Evolutionary conservation across 1,140 invertebrate genomes (phyloP).

Genomic region (Drosophila virilis): DNA sequence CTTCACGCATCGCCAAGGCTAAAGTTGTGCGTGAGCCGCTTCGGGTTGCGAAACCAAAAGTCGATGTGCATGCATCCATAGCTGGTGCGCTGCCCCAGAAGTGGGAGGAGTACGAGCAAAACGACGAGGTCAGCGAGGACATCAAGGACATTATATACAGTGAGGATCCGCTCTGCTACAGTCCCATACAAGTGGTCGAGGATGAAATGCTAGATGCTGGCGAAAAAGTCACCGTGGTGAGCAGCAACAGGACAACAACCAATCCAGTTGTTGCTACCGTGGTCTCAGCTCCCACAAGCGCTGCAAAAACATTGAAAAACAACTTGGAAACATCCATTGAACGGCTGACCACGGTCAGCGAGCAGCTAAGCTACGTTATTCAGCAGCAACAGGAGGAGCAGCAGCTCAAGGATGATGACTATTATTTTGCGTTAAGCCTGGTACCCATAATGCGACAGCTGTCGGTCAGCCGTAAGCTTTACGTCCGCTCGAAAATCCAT

Average conservation of each 20-base stretch:
- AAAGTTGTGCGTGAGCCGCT: conserved; percentile 57
- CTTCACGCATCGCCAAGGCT: conserved; percentile 59
- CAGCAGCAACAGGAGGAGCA: conserved; percentile 70
- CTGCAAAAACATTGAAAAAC: conserved; percentile 70
- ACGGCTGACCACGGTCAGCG: conserved; percentile 63
- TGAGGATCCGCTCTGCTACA: conserved; percentile 72
- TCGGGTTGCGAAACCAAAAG: conserved; percentile 63
- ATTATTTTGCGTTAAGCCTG: conserved; percentile 69
- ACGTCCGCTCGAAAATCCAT: conserved; percentile 69
- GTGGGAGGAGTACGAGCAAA: conserved; percentile 73
- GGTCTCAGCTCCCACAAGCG: conserved; percentile 41
- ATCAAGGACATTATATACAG: conserved; percentile 76
- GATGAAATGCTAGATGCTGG: conserved; percentile 54
- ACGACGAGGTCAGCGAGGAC: conserved; percentile 67
- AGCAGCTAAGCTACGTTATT: conserved; percentile 65
- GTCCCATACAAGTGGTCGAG: conserved; percentile 71
- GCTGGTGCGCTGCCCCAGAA: conserved; percentile 66
- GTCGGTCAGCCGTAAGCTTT: conserved; percentile 66
- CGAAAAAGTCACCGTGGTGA: conserved; percentile 57
- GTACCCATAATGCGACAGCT: conserved; percentile 67
- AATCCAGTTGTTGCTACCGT: conserved; percentile 54
- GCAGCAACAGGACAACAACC: conserved; percentile 1
- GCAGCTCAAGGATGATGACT: conserved; percentile 64
- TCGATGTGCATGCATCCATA: conserved; percentile 41
- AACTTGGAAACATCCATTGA: conserved; percentile 72